Conservation (phyloP, 1,140 invertebrate species). For the Brachionus koreanus region DNA sequence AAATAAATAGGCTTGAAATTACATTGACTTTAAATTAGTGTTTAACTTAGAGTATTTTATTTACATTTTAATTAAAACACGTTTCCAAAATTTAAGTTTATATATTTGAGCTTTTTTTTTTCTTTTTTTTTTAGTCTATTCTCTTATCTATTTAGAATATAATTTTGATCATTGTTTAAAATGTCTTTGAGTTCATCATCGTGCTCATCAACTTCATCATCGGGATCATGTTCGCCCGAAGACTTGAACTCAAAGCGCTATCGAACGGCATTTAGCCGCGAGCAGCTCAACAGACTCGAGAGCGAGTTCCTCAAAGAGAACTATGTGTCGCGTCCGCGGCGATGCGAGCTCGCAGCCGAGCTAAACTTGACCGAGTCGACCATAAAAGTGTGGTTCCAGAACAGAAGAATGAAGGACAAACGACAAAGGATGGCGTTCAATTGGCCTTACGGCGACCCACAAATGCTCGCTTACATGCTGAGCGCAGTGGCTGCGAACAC, state of each 20-base stretch:
- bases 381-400: conserved; percentile 99
- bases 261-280: conserved; percentile 91
- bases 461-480: conserved; percentile 44
- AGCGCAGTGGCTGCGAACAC: conserved; percentile 33
- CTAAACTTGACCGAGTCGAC: conserved; percentile 91
- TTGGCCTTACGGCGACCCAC: conserved; percentile 67
- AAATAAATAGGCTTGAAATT: conserved; percentile 1
- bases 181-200: conserved; percentile 34
- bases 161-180: not conserved
- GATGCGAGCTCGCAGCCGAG: conserved; percentile 89
- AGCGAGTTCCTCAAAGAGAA: conserved; percentile 96
- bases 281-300: conserved; percentile 87
- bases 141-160: not conserved
- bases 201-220: conserved; percentile 18
- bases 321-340: conserved; percentile 86
- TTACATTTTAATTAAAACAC: conserved; percentile 38
- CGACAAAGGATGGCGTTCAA: conserved; percentile 83
- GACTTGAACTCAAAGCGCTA: conserved; percentile 72
- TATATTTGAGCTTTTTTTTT: not conserved
- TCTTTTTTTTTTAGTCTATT: not conserved
- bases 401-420: conserved; percentile 98
- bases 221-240: conserved; percentile 43
- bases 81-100: not conserved
- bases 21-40: conserved; percentile 40
- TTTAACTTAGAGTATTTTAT: not conserved